phyloP scores from a whole-genome alignment of 2,113 vertebrate species.

The Halcyon senegalensis region DNA sequence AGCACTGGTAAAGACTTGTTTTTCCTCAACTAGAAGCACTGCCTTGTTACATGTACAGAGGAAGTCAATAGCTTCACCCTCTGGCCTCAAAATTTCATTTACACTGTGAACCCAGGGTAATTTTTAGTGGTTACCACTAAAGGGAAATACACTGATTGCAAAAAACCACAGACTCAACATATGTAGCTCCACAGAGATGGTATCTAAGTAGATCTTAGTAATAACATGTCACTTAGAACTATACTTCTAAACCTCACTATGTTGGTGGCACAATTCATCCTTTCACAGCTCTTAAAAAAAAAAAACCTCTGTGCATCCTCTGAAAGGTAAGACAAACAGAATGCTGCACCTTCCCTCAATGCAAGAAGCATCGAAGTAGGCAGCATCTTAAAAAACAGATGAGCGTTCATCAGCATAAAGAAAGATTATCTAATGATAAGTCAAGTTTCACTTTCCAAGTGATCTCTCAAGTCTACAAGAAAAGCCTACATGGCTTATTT shows the following conservation, averaged over 20 bases:
- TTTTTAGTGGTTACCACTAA: slow-evolving; percentile 48
- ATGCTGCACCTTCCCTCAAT: background rate
- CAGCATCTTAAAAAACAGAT: background rate
- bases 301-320: background rate
- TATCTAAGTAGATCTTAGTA: slow-evolving; percentile 7
- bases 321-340: background rate
- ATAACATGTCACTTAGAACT: background rate
- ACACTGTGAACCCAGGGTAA: slow-evolving; percentile 1
- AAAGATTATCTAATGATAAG: no score
- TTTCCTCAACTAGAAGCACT: background rate
- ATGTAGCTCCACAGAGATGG: background rate
- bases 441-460: background rate
- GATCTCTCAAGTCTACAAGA: background rate
- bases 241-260: background rate
- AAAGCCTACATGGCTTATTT: background rate
- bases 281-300: background rate
- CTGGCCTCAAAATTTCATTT: slow-evolving; percentile 53
- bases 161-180: slow-evolving; percentile 53
- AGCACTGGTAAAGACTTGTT: background rate
- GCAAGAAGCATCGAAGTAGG: background rate
- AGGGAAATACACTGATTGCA: slow-evolving; percentile 57
- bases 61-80: slow-evolving; percentile 60
- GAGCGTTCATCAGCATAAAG: background rate
- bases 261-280: background rate
- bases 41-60: slow-evolving; percentile 1